These are phyloP conservation scores for Tetanocera ferruginea DNA, from an alignment of 2,888 invertebrate species.

Conservation along the genomic window DNA sequence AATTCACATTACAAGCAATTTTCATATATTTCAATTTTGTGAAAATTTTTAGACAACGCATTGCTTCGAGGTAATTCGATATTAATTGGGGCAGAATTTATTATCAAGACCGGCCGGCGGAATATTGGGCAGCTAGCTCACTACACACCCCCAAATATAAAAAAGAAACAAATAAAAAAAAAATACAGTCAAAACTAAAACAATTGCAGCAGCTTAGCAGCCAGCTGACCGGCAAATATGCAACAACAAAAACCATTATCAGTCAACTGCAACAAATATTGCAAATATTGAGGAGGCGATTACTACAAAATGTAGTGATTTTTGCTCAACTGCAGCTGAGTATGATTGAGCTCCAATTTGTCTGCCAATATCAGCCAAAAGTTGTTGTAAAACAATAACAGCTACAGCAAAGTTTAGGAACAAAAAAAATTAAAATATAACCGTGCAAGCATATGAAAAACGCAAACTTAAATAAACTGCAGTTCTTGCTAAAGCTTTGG, in stretches of 20 bases:
- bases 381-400: conserved; percentile 15
- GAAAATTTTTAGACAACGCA: conserved; percentile 36
- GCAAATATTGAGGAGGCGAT: conserved; percentile 19
- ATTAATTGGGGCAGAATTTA: conserved; percentile 62
- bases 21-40: conserved; percentile 50
- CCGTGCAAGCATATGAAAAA: conserved; percentile 11
- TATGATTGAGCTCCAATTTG: conserved; percentile 65
- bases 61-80: conserved; percentile 59
- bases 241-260: background rate
- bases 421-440: conserved; percentile 9
- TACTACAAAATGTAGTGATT: background rate
- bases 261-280: background rate
- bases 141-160: background rate
- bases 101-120: conserved; percentile 39
- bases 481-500: background rate
- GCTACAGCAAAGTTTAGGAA: conserved; percentile 12
- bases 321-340: conserved; percentile 42
- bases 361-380: conserved; percentile 50
- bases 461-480: conserved; percentile 8
- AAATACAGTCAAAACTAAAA: background rate
- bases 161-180: background rate
- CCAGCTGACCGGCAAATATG: no score
- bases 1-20: conserved; percentile 51
- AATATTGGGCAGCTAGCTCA: background rate
- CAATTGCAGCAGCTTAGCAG: background rate